phyloP scores from a whole-genome alignment of 2,888 invertebrate species.

The Xylophagus ater region DNA sequence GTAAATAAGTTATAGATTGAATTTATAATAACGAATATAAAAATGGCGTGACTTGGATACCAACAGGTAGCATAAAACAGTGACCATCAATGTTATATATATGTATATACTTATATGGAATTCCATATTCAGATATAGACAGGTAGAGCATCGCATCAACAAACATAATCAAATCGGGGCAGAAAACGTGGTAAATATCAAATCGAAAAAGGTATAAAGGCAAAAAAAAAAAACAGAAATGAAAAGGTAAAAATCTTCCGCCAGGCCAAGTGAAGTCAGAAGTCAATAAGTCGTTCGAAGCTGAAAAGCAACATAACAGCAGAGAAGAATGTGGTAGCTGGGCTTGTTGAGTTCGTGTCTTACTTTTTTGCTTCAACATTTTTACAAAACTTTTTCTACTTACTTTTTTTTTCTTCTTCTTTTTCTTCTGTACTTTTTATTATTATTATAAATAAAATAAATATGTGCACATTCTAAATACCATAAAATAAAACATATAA shows the following conservation, averaged over 20 bases:
- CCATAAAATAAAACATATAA: background rate
- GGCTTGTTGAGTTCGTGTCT: conserved; percentile 22
- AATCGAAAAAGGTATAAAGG: no score
- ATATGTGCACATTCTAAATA: background rate
- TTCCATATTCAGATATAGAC: no score
- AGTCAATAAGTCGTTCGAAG: conserved; percentile 22
- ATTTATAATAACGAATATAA: no score
- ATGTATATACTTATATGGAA: no score
- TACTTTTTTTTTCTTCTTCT: conserved; percentile 3
- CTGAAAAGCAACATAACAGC: conserved; percentile 16
- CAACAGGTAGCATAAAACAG: conserved; percentile 17
- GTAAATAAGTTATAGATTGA: no score
- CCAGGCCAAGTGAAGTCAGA: conserved; percentile 20
- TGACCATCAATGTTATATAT: no score
- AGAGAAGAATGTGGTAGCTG: conserved; percentile 22
- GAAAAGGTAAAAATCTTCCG: no score
- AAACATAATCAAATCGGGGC: no score
- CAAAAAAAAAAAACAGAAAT: no score
- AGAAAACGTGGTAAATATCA: no score
- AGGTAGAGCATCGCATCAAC: no score
- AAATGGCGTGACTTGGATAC: conserved; percentile 21
- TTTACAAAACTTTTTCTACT: conserved; percentile 7
- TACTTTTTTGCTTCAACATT: conserved; percentile 13
- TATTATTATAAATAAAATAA: background rate
- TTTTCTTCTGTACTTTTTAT: conserved; percentile 3